Base-by-base conservation (phyloP, 2,888 invertebrate genomes). In the Rhagium mordax region DNA sequence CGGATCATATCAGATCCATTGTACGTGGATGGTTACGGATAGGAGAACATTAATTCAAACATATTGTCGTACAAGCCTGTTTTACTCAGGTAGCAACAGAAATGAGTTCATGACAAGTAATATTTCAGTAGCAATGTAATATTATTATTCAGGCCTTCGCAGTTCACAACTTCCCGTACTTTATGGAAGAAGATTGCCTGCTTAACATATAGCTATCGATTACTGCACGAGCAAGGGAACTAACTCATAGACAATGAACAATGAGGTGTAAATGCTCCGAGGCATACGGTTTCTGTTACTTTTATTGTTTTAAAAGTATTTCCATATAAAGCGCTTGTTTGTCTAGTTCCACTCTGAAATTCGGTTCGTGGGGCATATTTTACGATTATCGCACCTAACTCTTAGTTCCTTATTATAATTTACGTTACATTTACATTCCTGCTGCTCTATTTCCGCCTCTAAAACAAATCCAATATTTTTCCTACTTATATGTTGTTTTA, bases 61-160 rank as follows among this genome's bases (percentile, higher is more conserved):
- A 70, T 73, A 73, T 73, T 65, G 72, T 70, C 69, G 21, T 41
- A n/a, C 21, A 33, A 57, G 67, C 72, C 53, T 51, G 67, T 66
- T 61, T 67, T 59, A 67, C 57, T 49, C 68, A 70, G 62, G 68
- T 68, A 76, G 71, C 69, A 59, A 73, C 73, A 67, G 51, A 73
- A 79, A 79, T 74, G 67, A 77, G 73, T 75, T 73, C 75, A 77
- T 77, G 77, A 74, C 75, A 73, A 74, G 77, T 67, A 77, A 77
- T 77, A 77, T 75, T 75, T 77, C 74, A 77, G 57, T 57, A 47
- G 67, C 67, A 2, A 33, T 66, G 47, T 67, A 29, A 41, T 16
- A 20, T 65, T 67, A 67, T 47, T 57, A 57, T 67, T 67, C 57
- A 57, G 15, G 47, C 27, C 51, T 65, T 65, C 15, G 10, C 64